A percentile compares a stretch with the other conserved stretches of the same genome.
phyloP scores from a whole-genome alignment of 1,140 invertebrate species.

The Gryon sp. region DNA sequence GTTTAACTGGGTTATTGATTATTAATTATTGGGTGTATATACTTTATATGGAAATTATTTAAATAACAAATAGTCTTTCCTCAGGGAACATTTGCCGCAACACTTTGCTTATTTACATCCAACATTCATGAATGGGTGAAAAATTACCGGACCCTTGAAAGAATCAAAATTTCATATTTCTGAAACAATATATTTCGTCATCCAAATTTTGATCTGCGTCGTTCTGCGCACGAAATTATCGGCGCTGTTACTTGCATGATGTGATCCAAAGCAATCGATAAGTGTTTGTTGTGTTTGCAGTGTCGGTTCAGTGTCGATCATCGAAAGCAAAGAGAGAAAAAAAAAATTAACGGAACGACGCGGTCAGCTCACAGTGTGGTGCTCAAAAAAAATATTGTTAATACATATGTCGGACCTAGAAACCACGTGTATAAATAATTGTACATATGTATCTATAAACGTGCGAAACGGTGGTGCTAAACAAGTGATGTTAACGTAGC shows the following conservation, averaged over 20 bases:
- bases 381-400: constrained; percentile 39
- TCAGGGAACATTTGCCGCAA: background rate
- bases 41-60: background rate
- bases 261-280: constrained; percentile 41
- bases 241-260: constrained; percentile 44
- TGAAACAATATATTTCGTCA: background rate
- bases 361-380: constrained; percentile 60
- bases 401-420: background rate
- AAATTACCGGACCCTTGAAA: background rate
- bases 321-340: constrained; percentile 11
- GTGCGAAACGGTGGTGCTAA: constrained; percentile 51
- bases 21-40: background rate
- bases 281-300: constrained; percentile 50
- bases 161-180: too few species aligned
- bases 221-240: constrained; percentile 21
- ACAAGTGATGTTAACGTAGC: constrained; percentile 39
- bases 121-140: background rate
- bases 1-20: background rate
- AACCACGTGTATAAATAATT: constrained; percentile 35
- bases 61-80: background rate
- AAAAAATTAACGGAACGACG: constrained; percentile 36
- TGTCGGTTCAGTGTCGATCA: constrained; percentile 49
- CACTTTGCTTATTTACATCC: background rate
- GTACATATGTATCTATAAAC: constrained; percentile 47
- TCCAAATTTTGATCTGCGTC: constrained; percentile 17